phyloP scores from a whole-genome alignment of 2,797 vertebrate species.

The Hozukius guyotensis region DNA sequence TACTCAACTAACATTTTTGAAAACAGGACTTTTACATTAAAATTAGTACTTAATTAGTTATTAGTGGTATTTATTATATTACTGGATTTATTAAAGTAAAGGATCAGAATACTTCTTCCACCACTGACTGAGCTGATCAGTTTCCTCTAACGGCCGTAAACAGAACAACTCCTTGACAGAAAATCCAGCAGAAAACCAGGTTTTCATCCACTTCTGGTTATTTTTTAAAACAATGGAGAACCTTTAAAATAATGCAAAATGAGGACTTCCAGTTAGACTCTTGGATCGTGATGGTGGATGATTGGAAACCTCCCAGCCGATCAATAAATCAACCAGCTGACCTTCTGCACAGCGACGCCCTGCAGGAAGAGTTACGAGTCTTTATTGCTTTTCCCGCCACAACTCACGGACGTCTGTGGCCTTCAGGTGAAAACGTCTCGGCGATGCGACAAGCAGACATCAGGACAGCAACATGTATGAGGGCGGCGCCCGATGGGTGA shows the following conservation, averaged over 20 bases:
- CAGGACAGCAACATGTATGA: conserved; percentile 36
- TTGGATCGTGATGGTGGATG: not conserved
- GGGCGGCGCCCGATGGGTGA: conserved; percentile 36
- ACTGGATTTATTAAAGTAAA: not conserved
- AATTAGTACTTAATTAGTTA: not conserved
- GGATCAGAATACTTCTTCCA: not conserved
- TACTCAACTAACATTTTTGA: not conserved
- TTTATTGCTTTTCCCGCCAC: conserved; percentile 6
- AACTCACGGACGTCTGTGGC: conserved; percentile 18
- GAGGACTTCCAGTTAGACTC: not conserved
- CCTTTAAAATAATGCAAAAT: not conserved
- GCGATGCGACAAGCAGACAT: conserved; percentile 35
- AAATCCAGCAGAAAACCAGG: no score
- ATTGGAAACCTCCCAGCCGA: not conserved
- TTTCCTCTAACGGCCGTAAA: not conserved
- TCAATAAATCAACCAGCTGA: not conserved
- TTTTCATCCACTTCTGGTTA: not conserved
- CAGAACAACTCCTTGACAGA: no score
- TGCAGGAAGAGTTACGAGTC: conserved; percentile 20
- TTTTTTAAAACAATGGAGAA: not conserved
- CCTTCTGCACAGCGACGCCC: not conserved
- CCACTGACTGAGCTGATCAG: not conserved
- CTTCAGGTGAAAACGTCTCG: conserved; percentile 7
- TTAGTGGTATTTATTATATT: not conserved
- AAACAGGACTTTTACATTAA: not conserved